Conservation (phyloP, 2,888 invertebrate species). For the Rhaphigaster nebulosa region DNA sequence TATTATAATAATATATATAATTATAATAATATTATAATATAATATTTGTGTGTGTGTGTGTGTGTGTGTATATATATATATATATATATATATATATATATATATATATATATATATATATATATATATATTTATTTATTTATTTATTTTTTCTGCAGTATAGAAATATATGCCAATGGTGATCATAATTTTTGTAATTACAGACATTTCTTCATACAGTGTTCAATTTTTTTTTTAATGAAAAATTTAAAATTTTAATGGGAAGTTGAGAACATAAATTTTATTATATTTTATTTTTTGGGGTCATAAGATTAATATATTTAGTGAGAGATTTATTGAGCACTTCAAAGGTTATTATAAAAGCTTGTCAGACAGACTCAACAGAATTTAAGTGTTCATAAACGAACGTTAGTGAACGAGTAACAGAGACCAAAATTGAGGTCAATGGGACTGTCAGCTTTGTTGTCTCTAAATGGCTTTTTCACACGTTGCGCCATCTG, state of each 20-base stretch:
- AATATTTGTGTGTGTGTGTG: too few relatives aligned
- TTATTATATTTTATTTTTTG: not conserved
- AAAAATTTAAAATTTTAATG: not conserved
- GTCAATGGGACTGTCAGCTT: not conserved
- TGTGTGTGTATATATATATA: too few relatives aligned
- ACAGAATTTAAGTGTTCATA: slow-evolving; percentile 4
- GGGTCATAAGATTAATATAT: not conserved
- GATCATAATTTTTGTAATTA: too few relatives aligned
- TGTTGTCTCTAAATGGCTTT: slow-evolving; percentile 14
- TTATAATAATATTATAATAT: too few relatives aligned
- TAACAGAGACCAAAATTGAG: not conserved
- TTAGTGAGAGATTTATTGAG: not conserved
- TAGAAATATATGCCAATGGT: too few relatives aligned
- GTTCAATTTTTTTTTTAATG: too few relatives aligned
- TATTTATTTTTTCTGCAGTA: too few relatives aligned
- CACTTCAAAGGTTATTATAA: not conserved
- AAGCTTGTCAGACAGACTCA: not conserved
- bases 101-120: too few relatives aligned
- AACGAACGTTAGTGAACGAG: not conserved
- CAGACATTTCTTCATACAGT: too few relatives aligned
- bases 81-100: too few relatives aligned
- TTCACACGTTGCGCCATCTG: slow-evolving; percentile 6
- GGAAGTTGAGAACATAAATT: not conserved
- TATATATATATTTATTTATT: too few relatives aligned
- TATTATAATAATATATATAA: too few relatives aligned